phyloP scores from a whole-genome alignment of 2,888 invertebrate species.

The Melipona beecheii region DNA sequence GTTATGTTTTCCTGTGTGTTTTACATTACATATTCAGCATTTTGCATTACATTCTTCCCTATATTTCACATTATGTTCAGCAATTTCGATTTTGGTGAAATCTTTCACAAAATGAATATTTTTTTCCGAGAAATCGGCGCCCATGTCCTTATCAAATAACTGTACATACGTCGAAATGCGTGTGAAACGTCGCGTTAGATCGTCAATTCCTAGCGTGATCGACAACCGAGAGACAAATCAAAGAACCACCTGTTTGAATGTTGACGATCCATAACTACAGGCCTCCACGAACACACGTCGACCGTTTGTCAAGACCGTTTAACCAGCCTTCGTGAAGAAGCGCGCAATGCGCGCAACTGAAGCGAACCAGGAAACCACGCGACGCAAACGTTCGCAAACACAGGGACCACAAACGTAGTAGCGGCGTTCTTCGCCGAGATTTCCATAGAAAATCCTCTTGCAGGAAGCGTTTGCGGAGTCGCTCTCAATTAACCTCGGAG shows the following conservation, averaged over 20 bases:
- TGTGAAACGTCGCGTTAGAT: background rate
- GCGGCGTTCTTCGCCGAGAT: background rate
- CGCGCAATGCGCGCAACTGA: background rate
- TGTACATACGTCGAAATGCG: background rate
- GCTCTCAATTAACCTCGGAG: conserved; percentile 49
- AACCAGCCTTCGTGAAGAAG: background rate
- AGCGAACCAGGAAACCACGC: conserved; percentile 1
- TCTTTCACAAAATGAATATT: no score
- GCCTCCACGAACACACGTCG: background rate
- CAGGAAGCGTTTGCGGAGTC: conserved; percentile 6
- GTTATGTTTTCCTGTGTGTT: no score
- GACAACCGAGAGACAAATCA: background rate
- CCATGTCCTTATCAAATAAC: no score
- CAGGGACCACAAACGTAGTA: conserved; percentile 3
- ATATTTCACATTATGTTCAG: no score
- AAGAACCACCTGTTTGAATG: background rate
- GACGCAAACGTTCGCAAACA: background rate
- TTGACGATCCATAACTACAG: conserved; percentile 11
- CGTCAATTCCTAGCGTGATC: background rate
- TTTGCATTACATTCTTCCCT: no score
- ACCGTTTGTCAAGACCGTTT: background rate
- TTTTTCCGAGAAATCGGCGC: no score
- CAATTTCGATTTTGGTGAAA: no score
- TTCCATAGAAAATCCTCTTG: conserved; percentile 9
- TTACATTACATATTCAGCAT: no score